Conservation (phyloP, 30 jellyfish, hydroid and myxozoan species). For the Mastigias papua region DNA sequence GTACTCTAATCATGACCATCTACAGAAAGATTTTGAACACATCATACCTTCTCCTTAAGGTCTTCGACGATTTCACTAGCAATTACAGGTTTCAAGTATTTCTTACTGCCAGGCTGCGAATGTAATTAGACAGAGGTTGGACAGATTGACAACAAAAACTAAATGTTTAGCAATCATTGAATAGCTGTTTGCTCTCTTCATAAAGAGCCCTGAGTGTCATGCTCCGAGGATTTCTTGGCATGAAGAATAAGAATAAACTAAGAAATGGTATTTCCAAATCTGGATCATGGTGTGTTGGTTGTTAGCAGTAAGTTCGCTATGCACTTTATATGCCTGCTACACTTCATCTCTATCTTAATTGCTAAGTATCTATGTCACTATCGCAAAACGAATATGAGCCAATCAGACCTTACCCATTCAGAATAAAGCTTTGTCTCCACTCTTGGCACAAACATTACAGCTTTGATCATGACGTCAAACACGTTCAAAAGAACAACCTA, state of each 20-base stretch:
- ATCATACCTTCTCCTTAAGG: constrained; percentile 65
- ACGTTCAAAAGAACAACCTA: constrained; percentile 85
- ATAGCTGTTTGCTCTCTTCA: background rate
- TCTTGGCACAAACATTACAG: constrained; percentile 92
- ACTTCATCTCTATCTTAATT: no score
- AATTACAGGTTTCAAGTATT: constrained; percentile 77
- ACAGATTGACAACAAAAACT: background rate
- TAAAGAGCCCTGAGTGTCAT: background rate
- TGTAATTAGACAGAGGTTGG: background rate
- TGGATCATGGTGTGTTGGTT: no score
- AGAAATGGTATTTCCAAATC: no score
- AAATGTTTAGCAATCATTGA: no score
- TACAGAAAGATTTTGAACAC: background rate
- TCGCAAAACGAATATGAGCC: background rate
- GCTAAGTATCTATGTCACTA: no score
- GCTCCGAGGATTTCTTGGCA: no score
- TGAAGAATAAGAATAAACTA: no score
- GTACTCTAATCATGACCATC: background rate
- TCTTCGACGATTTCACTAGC: constrained; percentile 73
- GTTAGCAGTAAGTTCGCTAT: no score
- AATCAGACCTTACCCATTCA: constrained; percentile 78
- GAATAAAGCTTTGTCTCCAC: constrained; percentile 93
- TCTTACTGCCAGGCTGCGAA: constrained; percentile 76
- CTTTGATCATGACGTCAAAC: constrained; percentile 91
- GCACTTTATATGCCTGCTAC: no score